Evolutionary conservation across 2,113 vertebrate genomes (phyloP).

Genomic region (Eulacestoma nigropectus): DNA sequence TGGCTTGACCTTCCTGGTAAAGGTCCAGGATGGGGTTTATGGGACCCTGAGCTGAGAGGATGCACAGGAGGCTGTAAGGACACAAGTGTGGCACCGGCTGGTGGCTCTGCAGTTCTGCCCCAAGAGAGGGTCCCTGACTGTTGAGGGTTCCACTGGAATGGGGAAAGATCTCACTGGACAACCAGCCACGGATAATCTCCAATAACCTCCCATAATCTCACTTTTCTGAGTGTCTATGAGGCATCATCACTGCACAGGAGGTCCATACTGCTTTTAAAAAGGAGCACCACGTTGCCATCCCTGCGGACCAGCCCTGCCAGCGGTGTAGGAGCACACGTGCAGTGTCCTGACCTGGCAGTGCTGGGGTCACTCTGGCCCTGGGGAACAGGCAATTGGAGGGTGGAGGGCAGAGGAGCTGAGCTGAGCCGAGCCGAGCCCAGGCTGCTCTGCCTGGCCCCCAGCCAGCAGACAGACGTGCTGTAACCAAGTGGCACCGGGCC

Average conservation of each 20-base stretch:
- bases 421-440: not conserved
- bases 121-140: not conserved
- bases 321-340: rapidly evolving
- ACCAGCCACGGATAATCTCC: not conserved
- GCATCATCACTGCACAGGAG: not conserved
- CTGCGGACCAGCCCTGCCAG: not conserved
- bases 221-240: rapidly evolving
- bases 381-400: not conserved
- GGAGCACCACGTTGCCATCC: rapidly evolving
- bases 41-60: not conserved
- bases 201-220: not conserved
- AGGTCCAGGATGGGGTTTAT: not conserved
- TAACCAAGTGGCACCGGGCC: not conserved
- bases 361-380: not conserved
- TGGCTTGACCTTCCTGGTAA: not conserved
- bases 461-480: constrained; percentile 48
- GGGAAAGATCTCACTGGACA: not conserved
- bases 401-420: not conserved
- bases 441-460: not conserved
- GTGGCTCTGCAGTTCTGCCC: not conserved
- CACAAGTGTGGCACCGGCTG: not conserved
- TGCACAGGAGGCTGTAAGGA: not conserved
- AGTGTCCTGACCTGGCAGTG: not conserved
- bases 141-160: not conserved
- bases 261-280: rapidly evolving